A percentile compares a stretch with the other conserved stretches of the same genome.
Conservation (phyloP, 2,888 invertebrate genomes). For the Tricholauxania praeusta region DNA sequence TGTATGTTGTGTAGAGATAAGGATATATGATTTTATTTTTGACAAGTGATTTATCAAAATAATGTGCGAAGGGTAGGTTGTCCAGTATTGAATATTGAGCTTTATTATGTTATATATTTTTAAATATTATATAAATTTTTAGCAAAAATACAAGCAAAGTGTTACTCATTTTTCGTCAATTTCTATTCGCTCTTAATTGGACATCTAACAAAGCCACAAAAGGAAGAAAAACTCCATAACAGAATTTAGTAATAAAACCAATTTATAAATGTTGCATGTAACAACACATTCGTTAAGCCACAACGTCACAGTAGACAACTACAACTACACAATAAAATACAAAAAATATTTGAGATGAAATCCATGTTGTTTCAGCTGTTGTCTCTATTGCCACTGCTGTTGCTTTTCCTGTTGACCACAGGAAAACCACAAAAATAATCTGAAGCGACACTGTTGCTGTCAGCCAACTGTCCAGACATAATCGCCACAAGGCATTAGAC, state of each 20-base stretch:
- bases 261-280: too few species aligned
- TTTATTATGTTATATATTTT: not conserved
- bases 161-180: not conserved
- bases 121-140: too few species aligned
- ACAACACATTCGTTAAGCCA: too few species aligned
- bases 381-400: not conserved
- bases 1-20: too few species aligned
- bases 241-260: too few species aligned
- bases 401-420: conserved; percentile 7
- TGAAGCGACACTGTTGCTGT: conserved; percentile 18
- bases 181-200: conserved; percentile 9
- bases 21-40: too few species aligned
- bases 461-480: conserved; percentile 22
- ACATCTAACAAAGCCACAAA: conserved; percentile 5
- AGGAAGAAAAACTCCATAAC: not conserved
- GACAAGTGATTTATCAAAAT: not conserved
- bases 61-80: not conserved
- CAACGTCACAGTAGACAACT: too few species aligned
- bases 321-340: too few species aligned
- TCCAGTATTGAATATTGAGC: not conserved
- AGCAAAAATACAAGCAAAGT: not conserved
- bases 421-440: conserved; percentile 9
- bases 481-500: conserved; percentile 13
- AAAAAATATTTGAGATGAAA: too few species aligned
- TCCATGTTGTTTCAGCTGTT: not conserved